Base-by-base conservation (phyloP, 2,888 invertebrate genomes). In the Eilema depressum region DNA sequence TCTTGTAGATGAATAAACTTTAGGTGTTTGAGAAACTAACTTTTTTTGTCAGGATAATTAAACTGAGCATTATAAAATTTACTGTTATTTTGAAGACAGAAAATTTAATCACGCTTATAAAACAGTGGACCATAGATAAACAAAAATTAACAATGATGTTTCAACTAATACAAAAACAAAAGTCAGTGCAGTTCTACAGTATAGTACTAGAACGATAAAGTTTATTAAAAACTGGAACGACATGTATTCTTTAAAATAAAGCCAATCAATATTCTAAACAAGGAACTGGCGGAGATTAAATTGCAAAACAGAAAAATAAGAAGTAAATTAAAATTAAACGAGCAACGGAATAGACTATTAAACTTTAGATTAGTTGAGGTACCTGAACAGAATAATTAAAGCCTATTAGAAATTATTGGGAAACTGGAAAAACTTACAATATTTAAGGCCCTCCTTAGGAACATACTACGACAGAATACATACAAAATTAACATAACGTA, bases 1-100 rank as follows among this genome's bases (percentile, higher is more conserved):
- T 73, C 59, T 63, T 71, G 63, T 66, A 69, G 66, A 60, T 25
- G 66, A 41, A 72, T 78, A 68, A 63, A 68, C 70, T 74, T n/a
- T n/a, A n/a, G n/a, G n/a, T n/a, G n/a, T n/a, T n/a, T 74, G 23
- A 56, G 8, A 33, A 33, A 33, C 8, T 33, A 33, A 7, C 4
- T 1, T 7, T 33, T 33, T 33, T 33, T 33, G 33, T 33, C 4
- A 33, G 33, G 33, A 1, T 7, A 33, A 33, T 33, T n/a, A n/a
- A n/a, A n/a, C n/a, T n/a, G n/a, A n/a, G n/a, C n/a, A n/a, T n/a
- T n/a, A n/a, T n/a, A n/a, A n/a, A n/a, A n/a, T n/a, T n/a, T n/a
- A n/a, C n/a, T n/a, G n/a, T n/a, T n/a, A n/a, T n/a, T n/a, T n/a
- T n/a, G n/a, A 33, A 8, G 33, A 33, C 8, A 33, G 33, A 7